Evolutionary conservation across 92 coral and sea anemone species (phyloP).

Genomic region (Chrysogorgia sp.): DNA sequence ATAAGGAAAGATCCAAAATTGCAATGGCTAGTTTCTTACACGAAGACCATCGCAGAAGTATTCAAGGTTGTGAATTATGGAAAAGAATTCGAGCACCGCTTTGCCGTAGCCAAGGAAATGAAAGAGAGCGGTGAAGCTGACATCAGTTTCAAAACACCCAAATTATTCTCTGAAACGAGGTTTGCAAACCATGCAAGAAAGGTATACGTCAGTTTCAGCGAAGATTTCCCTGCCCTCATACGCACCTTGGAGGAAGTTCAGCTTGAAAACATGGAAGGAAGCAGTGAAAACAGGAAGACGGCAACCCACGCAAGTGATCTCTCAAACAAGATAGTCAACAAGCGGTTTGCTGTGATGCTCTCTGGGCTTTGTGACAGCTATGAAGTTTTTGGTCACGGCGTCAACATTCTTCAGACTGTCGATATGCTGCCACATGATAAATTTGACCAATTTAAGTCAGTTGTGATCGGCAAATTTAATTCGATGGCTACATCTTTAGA

Average conservation of each 20-base stretch:
- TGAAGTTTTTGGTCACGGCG: slow-evolving; percentile 17
- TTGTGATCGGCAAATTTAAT: not conserved
- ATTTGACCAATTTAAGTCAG: slow-evolving; percentile 8
- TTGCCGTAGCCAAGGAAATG: slow-evolving; percentile 8
- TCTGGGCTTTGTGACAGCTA: slow-evolving; percentile 26
- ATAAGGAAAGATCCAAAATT: too few species aligned
- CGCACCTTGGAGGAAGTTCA: not conserved
- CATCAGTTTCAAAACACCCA: too few species aligned
- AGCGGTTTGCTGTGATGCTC: slow-evolving; percentile 18
- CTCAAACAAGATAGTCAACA: slow-evolving; percentile 15
- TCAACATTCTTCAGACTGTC: slow-evolving; percentile 19
- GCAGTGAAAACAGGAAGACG: slow-evolving; percentile 2
- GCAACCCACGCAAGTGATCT: slow-evolving; percentile 17
- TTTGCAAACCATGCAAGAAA: slow-evolving; percentile 1
- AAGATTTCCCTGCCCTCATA: not conserved
- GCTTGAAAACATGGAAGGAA: slow-evolving; percentile 11
- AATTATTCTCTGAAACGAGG: too few species aligned
- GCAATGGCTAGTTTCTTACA: too few species aligned
- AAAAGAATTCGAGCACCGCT: slow-evolving; percentile 16
- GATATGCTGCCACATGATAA: slow-evolving; percentile 26
- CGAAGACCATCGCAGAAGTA: not conserved
- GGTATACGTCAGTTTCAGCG: not conserved
- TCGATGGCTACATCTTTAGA: not conserved
- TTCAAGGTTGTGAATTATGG: slow-evolving; percentile 11
- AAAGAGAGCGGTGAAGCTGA: not conserved